Evolutionary conservation across 2,888 invertebrate genomes (phyloP).

Genomic region (Ochropleura leucogaster): DNA sequence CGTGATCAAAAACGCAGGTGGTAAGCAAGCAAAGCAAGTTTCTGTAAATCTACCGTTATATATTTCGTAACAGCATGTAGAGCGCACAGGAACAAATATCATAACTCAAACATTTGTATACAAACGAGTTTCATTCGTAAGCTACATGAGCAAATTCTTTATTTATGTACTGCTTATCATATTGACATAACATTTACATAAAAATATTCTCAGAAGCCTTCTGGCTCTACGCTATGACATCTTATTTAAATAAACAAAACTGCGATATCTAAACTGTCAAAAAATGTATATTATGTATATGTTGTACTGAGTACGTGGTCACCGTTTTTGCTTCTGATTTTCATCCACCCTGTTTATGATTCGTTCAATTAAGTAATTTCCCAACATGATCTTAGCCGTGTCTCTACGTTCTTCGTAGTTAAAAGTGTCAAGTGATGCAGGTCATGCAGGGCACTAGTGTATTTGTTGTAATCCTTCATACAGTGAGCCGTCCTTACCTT

Average conservation of each 20-base stretch:
- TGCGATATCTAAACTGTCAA: too few species aligned
- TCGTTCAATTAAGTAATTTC: neutral
- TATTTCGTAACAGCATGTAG: neutral
- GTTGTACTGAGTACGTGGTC: too few species aligned
- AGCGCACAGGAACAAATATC: constrained; percentile 35
- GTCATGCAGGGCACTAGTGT: neutral
- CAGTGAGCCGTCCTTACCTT: neutral
- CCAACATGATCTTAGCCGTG: neutral
- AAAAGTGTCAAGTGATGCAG: neutral
- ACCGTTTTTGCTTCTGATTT: too few species aligned
- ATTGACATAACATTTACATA: constrained; percentile 17
- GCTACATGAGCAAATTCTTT: neutral
- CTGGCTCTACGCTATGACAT: neutral
- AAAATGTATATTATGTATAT: too few species aligned
- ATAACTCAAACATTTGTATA: constrained; percentile 10
- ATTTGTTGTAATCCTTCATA: neutral
- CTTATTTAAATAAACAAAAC: constrained; percentile 6
- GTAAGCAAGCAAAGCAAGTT: too few species aligned
- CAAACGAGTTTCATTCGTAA: neutral
- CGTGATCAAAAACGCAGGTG: too few species aligned
- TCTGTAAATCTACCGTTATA: too few species aligned
- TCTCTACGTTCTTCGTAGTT: neutral
- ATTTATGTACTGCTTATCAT: constrained; percentile 12
- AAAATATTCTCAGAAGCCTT: neutral
- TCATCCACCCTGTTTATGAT: too few species aligned